Percentiles rank a stretch among this genome's conserved stretches.
Conservation (phyloP, 2,113 vertebrate species). For the Sialia sialis region DNA sequence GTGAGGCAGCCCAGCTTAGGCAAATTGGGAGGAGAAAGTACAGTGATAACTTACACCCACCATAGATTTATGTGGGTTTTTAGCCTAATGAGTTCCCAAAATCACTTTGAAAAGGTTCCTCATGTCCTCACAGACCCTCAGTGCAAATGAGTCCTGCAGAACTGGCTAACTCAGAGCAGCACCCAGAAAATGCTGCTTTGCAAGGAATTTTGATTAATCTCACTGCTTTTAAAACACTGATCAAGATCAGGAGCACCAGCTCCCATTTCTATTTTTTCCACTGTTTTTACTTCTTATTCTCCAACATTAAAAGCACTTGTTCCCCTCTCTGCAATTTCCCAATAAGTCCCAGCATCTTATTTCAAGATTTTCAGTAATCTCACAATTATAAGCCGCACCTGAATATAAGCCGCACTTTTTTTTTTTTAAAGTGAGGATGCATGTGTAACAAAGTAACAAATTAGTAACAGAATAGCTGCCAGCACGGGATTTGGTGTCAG, state of each 20-base stretch:
- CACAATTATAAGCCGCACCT: no score
- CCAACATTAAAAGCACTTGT: neutral
- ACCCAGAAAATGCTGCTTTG: neutral
- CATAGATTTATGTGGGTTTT: neutral
- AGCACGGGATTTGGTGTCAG: no score
- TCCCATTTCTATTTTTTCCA: neutral
- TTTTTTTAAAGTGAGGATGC: no score
- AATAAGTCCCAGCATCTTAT: neutral
- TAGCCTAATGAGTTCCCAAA: neutral
- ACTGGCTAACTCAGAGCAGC: neutral
- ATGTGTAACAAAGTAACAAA: no score
- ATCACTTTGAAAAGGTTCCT: neutral
- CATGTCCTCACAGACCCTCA: rapidly evolving
- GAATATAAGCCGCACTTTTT: no score
- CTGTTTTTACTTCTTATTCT: neutral
- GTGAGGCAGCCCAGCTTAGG: rapidly evolving
- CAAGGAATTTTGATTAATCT: neutral
- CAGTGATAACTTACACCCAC: neutral
- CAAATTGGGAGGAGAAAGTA: neutral
- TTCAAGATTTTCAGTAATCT: neutral
- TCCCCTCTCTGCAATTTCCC: neutral
- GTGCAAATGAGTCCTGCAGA: neutral
- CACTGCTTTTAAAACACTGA: neutral
- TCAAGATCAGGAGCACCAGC: neutral
- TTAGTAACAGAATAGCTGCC: no score